phyloP scores from a whole-genome alignment of 2,113 vertebrate genomes.

The Onychorhynchus coronatus region DNA sequence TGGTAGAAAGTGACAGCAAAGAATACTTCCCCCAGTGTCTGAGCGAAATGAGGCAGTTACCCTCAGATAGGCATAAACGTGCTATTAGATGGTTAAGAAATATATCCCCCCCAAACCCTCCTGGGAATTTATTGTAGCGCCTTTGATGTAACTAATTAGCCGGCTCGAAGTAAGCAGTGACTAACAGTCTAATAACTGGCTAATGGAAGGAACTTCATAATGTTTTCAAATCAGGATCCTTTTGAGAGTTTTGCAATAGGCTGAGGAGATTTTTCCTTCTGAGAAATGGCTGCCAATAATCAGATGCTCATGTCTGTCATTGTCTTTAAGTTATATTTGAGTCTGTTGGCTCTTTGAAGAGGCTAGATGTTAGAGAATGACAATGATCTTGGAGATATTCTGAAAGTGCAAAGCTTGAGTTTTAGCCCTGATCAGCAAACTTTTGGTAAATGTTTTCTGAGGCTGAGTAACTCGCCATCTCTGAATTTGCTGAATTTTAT shows the following conservation, averaged over 20 bases:
- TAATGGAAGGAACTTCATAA: constrained; percentile 66
- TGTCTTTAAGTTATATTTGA: neutral
- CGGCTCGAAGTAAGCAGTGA: constrained; percentile 67
- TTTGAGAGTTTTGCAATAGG: constrained; percentile 27
- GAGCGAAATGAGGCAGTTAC: constrained; percentile 49
- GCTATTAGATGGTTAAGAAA: constrained; percentile 58
- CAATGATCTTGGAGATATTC: neutral
- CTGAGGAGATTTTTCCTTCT: neutral
- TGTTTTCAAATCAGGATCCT: constrained; percentile 55
- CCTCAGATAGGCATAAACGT: constrained; percentile 60
- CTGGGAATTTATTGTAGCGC: constrained; percentile 69
- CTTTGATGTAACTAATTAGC: constrained; percentile 82
- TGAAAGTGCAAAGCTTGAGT: neutral
- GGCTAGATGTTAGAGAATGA: neutral
- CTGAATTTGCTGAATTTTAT: neutral
- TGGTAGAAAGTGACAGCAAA: constrained; percentile 13
- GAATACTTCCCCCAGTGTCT: constrained; percentile 14
- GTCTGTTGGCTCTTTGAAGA: neutral
- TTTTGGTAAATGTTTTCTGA: neutral
- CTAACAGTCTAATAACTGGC: constrained; percentile 64
- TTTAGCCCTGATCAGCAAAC: neutral
- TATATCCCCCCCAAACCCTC: neutral
- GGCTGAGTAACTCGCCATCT: neutral
- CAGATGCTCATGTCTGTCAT: neutral
- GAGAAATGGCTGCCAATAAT: neutral